Base-by-base conservation (phyloP, 2,888 invertebrate species). In the Plebejus melissa region DNA sequence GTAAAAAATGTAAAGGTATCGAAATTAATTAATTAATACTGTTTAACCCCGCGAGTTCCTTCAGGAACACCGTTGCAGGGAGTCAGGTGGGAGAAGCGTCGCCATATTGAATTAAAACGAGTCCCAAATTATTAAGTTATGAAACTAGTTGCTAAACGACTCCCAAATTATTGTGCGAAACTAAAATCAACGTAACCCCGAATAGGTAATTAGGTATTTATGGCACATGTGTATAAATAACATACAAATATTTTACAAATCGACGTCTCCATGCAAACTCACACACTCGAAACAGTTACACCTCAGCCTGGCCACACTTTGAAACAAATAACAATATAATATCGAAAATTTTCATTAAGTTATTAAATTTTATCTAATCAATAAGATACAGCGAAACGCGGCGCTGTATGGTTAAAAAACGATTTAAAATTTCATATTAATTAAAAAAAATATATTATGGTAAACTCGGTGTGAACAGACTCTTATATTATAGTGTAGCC, bases 1-100 rank as follows among this genome's bases (percentile, higher is more conserved):
- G 84, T 87, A 86, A 85, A 86, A 86, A 81, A 81, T 82, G 83
- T 83, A 84, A 86, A 86, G 83, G 84, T 87, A 88, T 87, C 86
- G 87, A 88, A 90, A 89, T 90, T 89, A 91, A 89, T 86, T 89
- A 88, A 90, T 86, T 92, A 93, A 93, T 93, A 93, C 92, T 93
- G 92, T 89, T 88, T 87, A 86, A 89, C 88, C 89, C 87, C 87
- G 82, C 81, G 83, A 84, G 81, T 84, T 85, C 86, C 83, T 72
- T 76, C 74, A 65, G 84, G 83, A 76, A 74, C 70, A 76, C 76
- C 77, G 79, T 72, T 76, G 77, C 81, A 82, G 83, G 83, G 84
- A 84, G 80, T 79, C 77, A 50, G 82, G 82, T 82, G 82, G 81
- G 81, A 79, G 80, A 72, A 75, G 76, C 77, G 76, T 79, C 77